These are phyloP conservation scores for Kuschelorhynchus macadamiae DNA, from an alignment of 2,888 invertebrate species.

Conservation along the genomic window DNA sequence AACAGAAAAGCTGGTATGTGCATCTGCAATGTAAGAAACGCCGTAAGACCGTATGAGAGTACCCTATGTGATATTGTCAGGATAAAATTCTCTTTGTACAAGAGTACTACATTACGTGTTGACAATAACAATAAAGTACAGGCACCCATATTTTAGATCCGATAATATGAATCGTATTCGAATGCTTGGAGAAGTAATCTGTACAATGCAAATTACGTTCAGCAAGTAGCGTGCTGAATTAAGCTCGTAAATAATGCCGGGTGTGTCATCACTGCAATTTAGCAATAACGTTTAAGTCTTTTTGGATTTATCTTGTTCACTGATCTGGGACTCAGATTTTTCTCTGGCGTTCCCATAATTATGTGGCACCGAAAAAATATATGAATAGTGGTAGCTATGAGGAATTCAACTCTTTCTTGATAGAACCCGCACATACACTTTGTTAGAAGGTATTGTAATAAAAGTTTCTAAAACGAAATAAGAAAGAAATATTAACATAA, in stretches of 20 bases:
- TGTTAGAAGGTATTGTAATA: too few relatives aligned
- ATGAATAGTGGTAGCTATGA: neutral
- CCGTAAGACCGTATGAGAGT: too few relatives aligned
- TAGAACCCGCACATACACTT: too few relatives aligned
- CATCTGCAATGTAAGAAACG: too few relatives aligned
- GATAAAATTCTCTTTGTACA: constrained; percentile 9
- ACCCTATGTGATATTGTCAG: neutral
- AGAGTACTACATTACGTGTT: constrained; percentile 21
- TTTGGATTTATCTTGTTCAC: constrained; percentile 18
- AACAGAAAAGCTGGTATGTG: too few relatives aligned
- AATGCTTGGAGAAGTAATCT: constrained; percentile 3
- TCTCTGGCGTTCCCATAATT: neutral
- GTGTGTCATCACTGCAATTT: constrained; percentile 43
- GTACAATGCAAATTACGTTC: constrained; percentile 23
- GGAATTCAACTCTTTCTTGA: neutral
- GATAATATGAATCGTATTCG: constrained; percentile 13
- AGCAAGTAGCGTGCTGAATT: constrained; percentile 28
- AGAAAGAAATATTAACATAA: too few relatives aligned
- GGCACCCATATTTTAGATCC: constrained; percentile 24
- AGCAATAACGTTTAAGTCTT: constrained; percentile 28
- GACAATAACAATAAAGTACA: constrained; percentile 30
- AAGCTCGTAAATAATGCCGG: constrained; percentile 33
- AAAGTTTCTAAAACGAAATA: too few relatives aligned
- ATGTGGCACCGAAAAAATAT: neutral
- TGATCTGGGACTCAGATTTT: neutral